Evolutionary conservation across 2,888 invertebrate genomes (phyloP).

Genomic region (Diploptera punctata): DNA sequence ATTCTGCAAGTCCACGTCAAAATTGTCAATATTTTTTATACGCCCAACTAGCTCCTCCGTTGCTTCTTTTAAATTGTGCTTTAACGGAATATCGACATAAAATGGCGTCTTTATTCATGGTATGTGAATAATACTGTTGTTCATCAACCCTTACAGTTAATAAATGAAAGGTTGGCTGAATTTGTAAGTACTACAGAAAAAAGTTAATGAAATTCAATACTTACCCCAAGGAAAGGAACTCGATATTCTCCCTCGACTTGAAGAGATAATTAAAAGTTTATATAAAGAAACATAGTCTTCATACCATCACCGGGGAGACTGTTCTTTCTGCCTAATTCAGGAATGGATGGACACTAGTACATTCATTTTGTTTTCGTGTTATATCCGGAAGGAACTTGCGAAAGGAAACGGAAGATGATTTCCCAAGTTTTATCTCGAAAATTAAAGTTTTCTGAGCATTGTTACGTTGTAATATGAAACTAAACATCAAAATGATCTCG

Average conservation of each 20-base stretch:
- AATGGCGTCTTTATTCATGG: background rate
- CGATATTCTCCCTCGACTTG: constrained; percentile 34
- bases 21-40: background rate
- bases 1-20: too few relatives aligned
- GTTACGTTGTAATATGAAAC: too few relatives aligned
- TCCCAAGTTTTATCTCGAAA: too few relatives aligned
- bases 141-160: constrained; percentile 15
- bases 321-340: background rate
- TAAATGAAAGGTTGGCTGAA: background rate
- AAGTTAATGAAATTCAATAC: constrained; percentile 39
- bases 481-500: too few relatives aligned
- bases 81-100: background rate
- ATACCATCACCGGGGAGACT: background rate
- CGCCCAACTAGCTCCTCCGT: background rate
- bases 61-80: too few relatives aligned
- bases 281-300: constrained; percentile 27
- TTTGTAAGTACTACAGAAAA: constrained; percentile 11
- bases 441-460: too few relatives aligned
- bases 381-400: too few relatives aligned
- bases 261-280: constrained; percentile 38
- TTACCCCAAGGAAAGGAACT: constrained; percentile 29
- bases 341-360: background rate
- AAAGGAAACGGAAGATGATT: too few relatives aligned
- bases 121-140: constrained; percentile 17
- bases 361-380: too few relatives aligned